These are phyloP conservation scores for Notolepis coatsorum DNA, from an alignment of 2,797 vertebrate genomes.

Conservation along the genomic window DNA sequence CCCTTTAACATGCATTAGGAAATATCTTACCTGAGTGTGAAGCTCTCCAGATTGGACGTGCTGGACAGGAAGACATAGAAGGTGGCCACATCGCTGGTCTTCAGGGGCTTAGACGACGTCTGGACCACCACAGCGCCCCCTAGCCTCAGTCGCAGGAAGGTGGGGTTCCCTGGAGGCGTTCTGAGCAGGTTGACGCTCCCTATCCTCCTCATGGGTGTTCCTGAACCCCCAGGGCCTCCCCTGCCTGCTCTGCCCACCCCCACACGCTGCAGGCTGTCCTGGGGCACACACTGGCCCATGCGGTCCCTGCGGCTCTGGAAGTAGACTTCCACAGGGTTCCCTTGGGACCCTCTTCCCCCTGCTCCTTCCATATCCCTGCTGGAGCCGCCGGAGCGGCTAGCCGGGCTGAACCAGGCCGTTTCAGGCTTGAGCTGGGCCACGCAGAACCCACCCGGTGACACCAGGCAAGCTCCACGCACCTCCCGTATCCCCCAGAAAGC, in stretches of 20 bases:
- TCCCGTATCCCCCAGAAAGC: conserved; percentile 91
- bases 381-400: conserved; percentile 69
- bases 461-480: conserved; percentile 85
- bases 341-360: conserved; percentile 68
- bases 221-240: conserved; percentile 56
- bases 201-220: conserved; percentile 88
- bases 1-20: background rate
- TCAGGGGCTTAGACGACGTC: conserved; percentile 84
- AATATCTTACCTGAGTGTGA: conserved; percentile 89
- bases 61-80: conserved; percentile 89
- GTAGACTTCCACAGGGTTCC: conserved; percentile 91
- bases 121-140: conserved; percentile 87
- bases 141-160: conserved; percentile 86
- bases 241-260: conserved; percentile 63
- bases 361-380: conserved; percentile 77
- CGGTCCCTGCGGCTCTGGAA: conserved; percentile 81
- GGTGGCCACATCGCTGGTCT: conserved; percentile 85
- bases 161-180: conserved; percentile 76
- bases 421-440: conserved; percentile 88
- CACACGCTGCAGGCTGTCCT: conserved; percentile 73
- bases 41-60: conserved; percentile 84
- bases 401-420: conserved; percentile 86
- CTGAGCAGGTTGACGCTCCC: conserved; percentile 89
- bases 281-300: conserved; percentile 82
- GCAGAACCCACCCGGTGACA: conserved; percentile 87